phyloP scores from a whole-genome alignment of 2,113 vertebrate genomes.

The Percina caprodes region DNA sequence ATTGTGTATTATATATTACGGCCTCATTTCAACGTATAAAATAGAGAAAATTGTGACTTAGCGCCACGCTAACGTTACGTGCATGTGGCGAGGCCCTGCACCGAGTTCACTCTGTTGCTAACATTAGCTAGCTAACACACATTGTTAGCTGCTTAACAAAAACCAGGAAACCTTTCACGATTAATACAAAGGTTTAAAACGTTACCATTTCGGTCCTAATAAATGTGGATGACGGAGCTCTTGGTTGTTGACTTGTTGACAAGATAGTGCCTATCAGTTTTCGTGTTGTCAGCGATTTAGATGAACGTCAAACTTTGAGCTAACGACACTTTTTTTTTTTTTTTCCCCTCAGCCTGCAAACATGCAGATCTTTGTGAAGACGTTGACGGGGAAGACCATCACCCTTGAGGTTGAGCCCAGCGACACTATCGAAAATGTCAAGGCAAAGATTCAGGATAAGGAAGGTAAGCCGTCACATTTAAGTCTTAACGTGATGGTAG shows the following conservation, averaged over 20 bases:
- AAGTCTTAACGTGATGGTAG: not conserved
- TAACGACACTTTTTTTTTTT: constrained; percentile 8
- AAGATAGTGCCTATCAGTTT: not conserved
- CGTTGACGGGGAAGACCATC: constrained; percentile 93
- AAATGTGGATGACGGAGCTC: fast-evolving
- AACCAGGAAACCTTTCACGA: fast-evolving
- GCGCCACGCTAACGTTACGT: not conserved
- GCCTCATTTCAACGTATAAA: fast-evolving
- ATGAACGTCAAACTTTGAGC: not conserved
- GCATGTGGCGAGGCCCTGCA: constrained; percentile 76
- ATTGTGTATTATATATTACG: fast-evolving
- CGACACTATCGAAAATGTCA: constrained; percentile 94
- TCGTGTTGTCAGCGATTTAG: not conserved
- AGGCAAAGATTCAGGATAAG: constrained; percentile 94
- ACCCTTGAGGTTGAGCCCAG: constrained; percentile 94
- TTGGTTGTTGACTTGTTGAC: too few relatives aligned
- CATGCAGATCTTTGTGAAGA: constrained; percentile 97
- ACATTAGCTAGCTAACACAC: constrained; percentile 5
- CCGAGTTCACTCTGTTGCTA: constrained; percentile 10
- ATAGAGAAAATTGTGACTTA: not conserved
- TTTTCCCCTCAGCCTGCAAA: constrained; percentile 71
- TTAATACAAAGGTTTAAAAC: not conserved
- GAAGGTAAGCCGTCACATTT: constrained; percentile 82
- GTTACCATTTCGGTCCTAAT: fast-evolving
- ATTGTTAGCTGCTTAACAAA: not conserved